Conservation (phyloP, 2,888 invertebrate species). For the Cheilosia variabilis region DNA sequence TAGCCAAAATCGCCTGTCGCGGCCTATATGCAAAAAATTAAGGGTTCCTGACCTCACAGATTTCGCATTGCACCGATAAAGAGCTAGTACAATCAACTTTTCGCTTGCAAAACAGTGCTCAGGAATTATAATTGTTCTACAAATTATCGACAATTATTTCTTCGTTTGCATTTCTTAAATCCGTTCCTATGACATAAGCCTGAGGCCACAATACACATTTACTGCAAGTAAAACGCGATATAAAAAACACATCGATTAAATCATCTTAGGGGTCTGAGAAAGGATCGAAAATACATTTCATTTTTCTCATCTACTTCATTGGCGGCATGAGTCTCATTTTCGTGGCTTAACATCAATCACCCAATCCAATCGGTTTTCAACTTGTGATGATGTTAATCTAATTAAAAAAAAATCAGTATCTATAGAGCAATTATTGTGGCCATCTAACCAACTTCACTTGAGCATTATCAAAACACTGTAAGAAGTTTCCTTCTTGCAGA, state of each 20-base stretch:
- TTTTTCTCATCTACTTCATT: neutral
- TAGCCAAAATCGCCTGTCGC: too few species aligned
- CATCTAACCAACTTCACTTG: conserved; percentile 55
- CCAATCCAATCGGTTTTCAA: conserved; percentile 50
- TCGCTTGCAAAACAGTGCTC: neutral
- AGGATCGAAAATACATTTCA: neutral
- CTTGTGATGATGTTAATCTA: conserved; percentile 67
- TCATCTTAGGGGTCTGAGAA: conserved; percentile 21
- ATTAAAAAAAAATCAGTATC: conserved; percentile 61
- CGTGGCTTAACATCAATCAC: neutral
- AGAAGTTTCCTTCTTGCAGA: neutral
- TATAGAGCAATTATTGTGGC: conserved; percentile 60
- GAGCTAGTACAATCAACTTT: neutral
- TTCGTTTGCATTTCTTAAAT: conserved; percentile 2
- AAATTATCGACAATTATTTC: neutral
- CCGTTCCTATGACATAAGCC: conserved; percentile 63
- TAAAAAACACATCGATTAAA: conserved; percentile 47
- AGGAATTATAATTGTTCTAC: neutral
- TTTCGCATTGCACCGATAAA: neutral
- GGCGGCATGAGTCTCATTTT: neutral
- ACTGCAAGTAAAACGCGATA: neutral
- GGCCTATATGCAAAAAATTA: neutral
- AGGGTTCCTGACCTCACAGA: conserved; percentile 6
- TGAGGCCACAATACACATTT: conserved; percentile 26
- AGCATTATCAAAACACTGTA: conserved; percentile 31